Evolutionary conservation across 2,888 invertebrate species (phyloP).

Genomic region (Thera obeliscata): DNA sequence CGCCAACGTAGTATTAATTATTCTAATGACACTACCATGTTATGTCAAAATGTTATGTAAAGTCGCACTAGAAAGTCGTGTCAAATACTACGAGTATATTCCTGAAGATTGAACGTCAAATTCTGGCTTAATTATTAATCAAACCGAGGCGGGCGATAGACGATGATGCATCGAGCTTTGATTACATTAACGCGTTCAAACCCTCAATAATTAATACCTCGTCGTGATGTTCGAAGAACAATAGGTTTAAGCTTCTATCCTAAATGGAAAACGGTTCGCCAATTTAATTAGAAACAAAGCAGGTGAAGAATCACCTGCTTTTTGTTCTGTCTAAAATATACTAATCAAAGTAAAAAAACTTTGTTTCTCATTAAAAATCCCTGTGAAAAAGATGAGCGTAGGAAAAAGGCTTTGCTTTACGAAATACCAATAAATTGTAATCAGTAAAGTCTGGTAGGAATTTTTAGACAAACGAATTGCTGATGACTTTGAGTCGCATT

Average conservation of each 20-base stretch:
- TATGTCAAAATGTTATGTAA: neutral
- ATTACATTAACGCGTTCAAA: slow-evolving; percentile 81
- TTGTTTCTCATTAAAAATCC: neutral
- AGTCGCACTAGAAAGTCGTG: slow-evolving; percentile 19
- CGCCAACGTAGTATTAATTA: slow-evolving; percentile 6
- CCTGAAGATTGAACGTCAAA: slow-evolving; percentile 32
- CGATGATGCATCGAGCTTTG: slow-evolving; percentile 83
- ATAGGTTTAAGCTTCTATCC: slow-evolving; percentile 55
- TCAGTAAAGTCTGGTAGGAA: too few species aligned
- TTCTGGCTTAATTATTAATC: slow-evolving; percentile 68
- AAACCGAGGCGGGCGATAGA: slow-evolving; percentile 81
- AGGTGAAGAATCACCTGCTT: slow-evolving; percentile 39
- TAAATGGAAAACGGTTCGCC: slow-evolving; percentile 54
- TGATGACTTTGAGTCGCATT: neutral
- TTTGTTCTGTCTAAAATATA: neutral
- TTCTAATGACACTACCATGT: too few species aligned
- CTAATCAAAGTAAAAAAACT: slow-evolving; percentile 11
- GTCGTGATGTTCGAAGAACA: slow-evolving; percentile 69
- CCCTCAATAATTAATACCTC: slow-evolving; percentile 78
- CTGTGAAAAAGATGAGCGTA: too few species aligned
- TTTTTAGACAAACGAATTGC: too few species aligned
- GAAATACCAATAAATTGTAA: too few species aligned
- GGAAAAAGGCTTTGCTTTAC: too few species aligned
- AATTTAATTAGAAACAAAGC: slow-evolving; percentile 40
- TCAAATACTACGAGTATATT: slow-evolving; percentile 15